Conservation (phyloP, 1,140 invertebrate genomes). For the Aleiodes sp. region DNA sequence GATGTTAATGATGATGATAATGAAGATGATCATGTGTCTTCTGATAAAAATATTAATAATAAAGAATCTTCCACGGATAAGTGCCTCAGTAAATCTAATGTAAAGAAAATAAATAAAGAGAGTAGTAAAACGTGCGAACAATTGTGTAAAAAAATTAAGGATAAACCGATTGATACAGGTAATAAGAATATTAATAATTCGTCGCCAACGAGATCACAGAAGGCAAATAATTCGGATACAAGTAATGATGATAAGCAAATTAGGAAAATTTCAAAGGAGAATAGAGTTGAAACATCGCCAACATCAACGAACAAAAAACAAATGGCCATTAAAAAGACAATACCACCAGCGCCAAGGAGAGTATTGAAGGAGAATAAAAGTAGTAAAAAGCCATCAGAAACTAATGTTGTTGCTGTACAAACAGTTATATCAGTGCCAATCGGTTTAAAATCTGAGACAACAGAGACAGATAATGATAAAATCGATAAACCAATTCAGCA, state of each 20-base stretch:
- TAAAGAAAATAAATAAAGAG: conserved; percentile 39
- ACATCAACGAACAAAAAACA: conserved; percentile 37
- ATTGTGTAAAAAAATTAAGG: conserved; percentile 41
- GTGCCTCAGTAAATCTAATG: conserved; percentile 42
- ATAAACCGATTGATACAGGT: conserved; percentile 37
- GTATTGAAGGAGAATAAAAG: conserved; percentile 62
- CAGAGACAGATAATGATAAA: conserved; percentile 38
- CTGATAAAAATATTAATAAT: conserved; percentile 24
- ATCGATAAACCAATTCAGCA: conserved; percentile 42
- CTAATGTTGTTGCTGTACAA: conserved; percentile 45
- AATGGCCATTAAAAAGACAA: conserved; percentile 40
- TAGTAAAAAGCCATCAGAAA: conserved; percentile 52
- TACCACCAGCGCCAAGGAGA: conserved; percentile 44
- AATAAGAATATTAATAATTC: conserved; percentile 30
- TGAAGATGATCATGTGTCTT: no score
- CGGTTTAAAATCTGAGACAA: conserved; percentile 47
- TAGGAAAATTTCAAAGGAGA: conserved; percentile 57
- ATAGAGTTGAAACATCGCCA: conserved; percentile 43
- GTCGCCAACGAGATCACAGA: conserved; percentile 40
- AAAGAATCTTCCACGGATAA: conserved; percentile 38
- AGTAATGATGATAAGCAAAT: conserved; percentile 38
- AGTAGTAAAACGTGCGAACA: conserved; percentile 38
- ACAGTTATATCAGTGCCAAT: conserved; percentile 53
- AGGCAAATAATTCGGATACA: conserved; percentile 35
- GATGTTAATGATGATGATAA: conserved; percentile 26